These are phyloP conservation scores for Aphelocoma coerulescens DNA, from an alignment of 2,113 vertebrate species.

Conservation along the genomic window DNA sequence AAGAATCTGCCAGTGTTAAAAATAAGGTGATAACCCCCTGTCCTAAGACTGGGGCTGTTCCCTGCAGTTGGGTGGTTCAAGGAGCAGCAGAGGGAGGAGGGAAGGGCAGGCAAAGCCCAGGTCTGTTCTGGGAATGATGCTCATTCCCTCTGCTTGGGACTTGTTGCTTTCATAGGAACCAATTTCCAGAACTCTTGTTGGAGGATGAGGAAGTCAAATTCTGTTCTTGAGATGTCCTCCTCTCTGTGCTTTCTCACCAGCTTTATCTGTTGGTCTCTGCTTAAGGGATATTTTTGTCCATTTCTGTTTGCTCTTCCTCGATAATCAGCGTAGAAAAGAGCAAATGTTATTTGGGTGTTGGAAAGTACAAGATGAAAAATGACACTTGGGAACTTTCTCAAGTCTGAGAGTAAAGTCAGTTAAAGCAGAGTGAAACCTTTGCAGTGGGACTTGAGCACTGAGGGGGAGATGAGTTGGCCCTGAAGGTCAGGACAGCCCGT, in stretches of 20 bases:
- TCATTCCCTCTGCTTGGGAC: not conserved
- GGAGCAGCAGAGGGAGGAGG: not conserved
- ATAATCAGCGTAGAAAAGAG: not conserved
- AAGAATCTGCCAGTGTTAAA: not conserved
- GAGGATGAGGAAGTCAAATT: not conserved
- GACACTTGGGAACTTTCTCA: not conserved
- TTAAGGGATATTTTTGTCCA: not conserved
- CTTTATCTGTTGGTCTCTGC: not conserved
- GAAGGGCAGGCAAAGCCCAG: not conserved
- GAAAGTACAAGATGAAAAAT: not conserved
- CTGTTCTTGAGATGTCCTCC: not conserved
- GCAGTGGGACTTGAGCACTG: not conserved
- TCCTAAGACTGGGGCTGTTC: not conserved
- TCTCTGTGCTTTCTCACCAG: not conserved
- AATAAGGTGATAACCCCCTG: fast-evolving
- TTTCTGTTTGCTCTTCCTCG: not conserved
- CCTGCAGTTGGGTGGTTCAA: no score
- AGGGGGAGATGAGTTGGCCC: not conserved
- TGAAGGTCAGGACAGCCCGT: not conserved
- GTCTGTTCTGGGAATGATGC: not conserved
- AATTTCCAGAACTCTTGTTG: not conserved
- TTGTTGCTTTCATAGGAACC: not conserved
- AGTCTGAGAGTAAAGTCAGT: not conserved
- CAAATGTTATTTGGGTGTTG: not conserved
- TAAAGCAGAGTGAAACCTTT: not conserved